Conservation (phyloP, 37 sponge, comb jelly and placozoan genomes). For the Aphrocallistes beatrix region DNA sequence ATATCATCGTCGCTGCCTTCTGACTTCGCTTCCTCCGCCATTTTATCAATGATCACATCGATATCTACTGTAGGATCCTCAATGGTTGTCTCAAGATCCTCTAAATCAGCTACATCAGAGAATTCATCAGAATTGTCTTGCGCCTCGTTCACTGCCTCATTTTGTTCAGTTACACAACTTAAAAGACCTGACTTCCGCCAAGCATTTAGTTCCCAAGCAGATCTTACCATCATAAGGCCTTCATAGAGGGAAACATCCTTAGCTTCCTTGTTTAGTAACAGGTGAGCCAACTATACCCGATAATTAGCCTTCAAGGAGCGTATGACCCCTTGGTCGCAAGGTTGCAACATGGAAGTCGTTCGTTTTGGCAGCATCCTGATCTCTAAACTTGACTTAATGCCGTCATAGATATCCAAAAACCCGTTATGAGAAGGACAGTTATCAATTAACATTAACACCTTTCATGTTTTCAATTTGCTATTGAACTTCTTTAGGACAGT, state of each 20-base stretch:
- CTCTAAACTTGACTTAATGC: no score
- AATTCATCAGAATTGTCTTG: no score
- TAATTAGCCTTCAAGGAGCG: conserved; percentile 24
- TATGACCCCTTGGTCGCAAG: conserved; percentile 28
- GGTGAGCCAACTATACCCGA: neutral
- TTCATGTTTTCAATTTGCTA: neutral
- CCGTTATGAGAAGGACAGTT: conserved; percentile 28
- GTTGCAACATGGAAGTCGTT: conserved; percentile 24
- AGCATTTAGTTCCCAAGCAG: neutral
- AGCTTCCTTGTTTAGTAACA: neutral
- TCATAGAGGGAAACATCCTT: neutral
- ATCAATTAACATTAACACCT: conserved; percentile 9
- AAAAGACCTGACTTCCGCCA: no score
- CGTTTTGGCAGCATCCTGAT: conserved; percentile 16
- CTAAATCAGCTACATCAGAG: no score
- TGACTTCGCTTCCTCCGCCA: no score
- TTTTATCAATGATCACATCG: no score
- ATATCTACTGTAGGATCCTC: no score
- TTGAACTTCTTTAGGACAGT: conserved; percentile 12
- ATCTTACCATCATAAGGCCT: neutral
- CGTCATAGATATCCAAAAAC: no score
- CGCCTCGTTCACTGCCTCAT: no score
- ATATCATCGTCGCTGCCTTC: no score
- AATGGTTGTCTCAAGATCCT: no score
- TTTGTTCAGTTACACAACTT: no score